Conservation (phyloP, 2,113 vertebrate species). For the Suncus etruscus region DNA sequence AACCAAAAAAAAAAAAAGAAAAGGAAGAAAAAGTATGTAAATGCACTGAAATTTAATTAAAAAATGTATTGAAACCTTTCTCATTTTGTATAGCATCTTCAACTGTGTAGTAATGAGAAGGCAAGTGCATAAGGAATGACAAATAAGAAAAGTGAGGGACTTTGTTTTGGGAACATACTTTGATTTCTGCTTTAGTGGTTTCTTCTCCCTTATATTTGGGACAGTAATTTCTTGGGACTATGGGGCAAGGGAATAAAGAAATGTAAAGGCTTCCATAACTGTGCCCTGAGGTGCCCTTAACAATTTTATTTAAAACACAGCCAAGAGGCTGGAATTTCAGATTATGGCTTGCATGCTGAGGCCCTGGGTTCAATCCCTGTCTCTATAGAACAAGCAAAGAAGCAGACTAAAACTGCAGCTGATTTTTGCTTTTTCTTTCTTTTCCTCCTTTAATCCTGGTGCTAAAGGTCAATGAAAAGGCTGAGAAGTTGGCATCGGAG, state of each 20-base stretch:
- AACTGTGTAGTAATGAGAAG: background rate
- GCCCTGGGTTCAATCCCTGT: no score
- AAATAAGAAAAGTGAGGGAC: background rate
- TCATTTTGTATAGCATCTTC: background rate
- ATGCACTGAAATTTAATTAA: no score
- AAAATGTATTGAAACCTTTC: background rate
- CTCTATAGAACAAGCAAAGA: background rate
- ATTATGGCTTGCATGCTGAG: no score
- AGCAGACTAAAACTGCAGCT: background rate
- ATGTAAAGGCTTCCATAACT: conserved; percentile 24
- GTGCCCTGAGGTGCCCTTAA: background rate
- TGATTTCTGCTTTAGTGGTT: background rate
- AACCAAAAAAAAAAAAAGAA: background rate
- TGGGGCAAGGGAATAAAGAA: background rate
- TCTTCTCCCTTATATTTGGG: no score
- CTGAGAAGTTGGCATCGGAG: conserved; percentile 56
- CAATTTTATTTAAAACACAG: background rate
- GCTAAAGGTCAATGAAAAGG: conserved; percentile 45
- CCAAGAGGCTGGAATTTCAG: no score
- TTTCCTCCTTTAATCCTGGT: conserved; percentile 43
- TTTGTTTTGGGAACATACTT: background rate
- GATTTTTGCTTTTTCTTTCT: background rate
- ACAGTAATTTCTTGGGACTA: no score
- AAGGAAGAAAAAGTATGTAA: background rate
- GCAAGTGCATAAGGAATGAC: background rate